Base-by-base conservation (phyloP, 2,113 vertebrate species). In the Tragelaphus buxtoni region DNA sequence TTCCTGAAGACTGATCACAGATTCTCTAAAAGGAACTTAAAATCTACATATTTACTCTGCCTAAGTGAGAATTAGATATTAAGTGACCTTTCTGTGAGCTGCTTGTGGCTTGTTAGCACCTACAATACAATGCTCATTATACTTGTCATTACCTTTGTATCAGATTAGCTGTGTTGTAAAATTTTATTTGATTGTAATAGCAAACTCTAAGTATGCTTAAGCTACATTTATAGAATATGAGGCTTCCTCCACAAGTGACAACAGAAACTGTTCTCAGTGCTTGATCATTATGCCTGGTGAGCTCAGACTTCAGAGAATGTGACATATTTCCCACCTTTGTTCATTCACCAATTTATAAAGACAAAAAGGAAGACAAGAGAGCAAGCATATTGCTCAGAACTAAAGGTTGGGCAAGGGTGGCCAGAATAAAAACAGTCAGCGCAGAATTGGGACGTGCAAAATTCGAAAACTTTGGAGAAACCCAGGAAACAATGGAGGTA, bases 61-160 rank as follows among this genome's bases (percentile, higher is more conserved):
- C 26, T 80, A 26, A 76, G 63, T 90, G 92, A 92, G 92, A 96
- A 87, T 84, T 90, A 90, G 87, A 47, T 83, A 95, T 92, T 86
- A 79, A 88, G 58, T 55, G 58, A 17, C 47, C 91, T 96, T 95
- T 94, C 92, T 91, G 77, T 91, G 91, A 91, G 35, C 56, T 61
- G 47, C 61, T 95, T 97, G 55, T 63, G 53, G 85, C 90, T 93
- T 97, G 56, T 93, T 84, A 95, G 81, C 82, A 95, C n/a, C 42
- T 39, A 91, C 32, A 95, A 55, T 79, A 47, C 39, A 84, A 95
- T 93, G 87, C 58, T 91, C 83, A 81, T 88, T 88, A 84, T 65
- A 61, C 80, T 93, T 95, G 88, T 91, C 94, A 86, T 95, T 96
- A 80, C 53, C 91, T 97, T 94, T 93, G 47, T 91, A 91, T 97